Evolutionary conservation across 1,140 invertebrate species (phyloP).

Genomic region (Apolygus lucorum): DNA sequence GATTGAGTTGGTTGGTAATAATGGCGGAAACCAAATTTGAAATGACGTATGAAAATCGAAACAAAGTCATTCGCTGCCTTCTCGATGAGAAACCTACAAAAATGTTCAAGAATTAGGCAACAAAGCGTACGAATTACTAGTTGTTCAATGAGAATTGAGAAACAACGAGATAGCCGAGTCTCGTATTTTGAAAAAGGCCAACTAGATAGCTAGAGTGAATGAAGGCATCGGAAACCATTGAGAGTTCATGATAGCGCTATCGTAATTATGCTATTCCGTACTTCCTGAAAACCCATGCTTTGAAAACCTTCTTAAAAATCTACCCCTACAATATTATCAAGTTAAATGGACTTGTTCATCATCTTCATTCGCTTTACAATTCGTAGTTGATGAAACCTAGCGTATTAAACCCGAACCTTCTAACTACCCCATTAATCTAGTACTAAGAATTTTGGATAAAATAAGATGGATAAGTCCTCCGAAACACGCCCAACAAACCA

Average conservation of each 20-base stretch:
- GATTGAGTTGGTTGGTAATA: neutral
- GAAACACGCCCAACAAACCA: neutral
- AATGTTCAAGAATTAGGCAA: neutral
- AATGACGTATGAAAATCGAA: no score
- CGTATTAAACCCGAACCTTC: no score
- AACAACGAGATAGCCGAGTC: neutral
- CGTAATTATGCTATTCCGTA: no score
- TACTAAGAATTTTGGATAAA: neutral
- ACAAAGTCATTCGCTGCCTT: neutral
- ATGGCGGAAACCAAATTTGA: neutral
- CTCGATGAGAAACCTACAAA: no score
- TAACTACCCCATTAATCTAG: neutral
- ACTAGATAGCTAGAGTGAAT: neutral
- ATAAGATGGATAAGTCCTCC: neutral
- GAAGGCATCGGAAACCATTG: conserved; percentile 10
- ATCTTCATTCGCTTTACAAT: no score
- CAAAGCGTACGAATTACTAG: neutral
- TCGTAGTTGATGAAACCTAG: no score
- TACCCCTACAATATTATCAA: no score
- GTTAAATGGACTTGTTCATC: no score
- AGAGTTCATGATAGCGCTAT: neutral
- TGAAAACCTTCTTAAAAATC: no score
- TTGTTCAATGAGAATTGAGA: neutral
- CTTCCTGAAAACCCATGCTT: no score
- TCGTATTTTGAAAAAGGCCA: neutral